Base-by-base conservation (phyloP, 37 sponge, comb jelly and placozoan genomes). In the Beroe forskalii region DNA sequence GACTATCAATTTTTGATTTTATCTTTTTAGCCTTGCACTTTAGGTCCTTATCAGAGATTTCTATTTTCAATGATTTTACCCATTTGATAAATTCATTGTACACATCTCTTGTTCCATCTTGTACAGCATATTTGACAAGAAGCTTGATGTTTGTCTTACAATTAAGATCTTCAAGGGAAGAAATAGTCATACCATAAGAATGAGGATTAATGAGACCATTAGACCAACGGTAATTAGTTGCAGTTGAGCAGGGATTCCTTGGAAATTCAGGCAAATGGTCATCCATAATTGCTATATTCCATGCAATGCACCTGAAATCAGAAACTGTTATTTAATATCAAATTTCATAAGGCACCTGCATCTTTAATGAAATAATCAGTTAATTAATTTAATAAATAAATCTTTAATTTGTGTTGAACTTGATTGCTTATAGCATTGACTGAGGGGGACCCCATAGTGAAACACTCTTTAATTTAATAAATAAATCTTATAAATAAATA, bases 171-270 rank as follows among this genome's bases (percentile, higher is more conserved):
- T 69, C 72, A 12, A 28, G 32, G 19, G 38, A 69, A 35, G 38
- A 12, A 9, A 69, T 69, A 19, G 35, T 69, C 38, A 69, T 35
- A 33, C 72, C 72, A 69, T 19, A 69, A 33, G 72, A 33, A 3
- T 33, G 2, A 28, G 72, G 38, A 69, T 32, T 36, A 17, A 69
- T 69, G 1, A 69, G 32, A 32, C 72, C 72, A 33, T 69, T 19
- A 32, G 72, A 69, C 72, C 72, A 69, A 3, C 72, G 2, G 17
- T 36, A 69, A 35, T 69, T 69, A 36, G 55, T 12, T 48, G 55
- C 55, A 17, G 55, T 48, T 6, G 55, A 48, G 12, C 12, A 6
- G 12, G 12, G 12, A 48, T 48, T 48, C 12, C 55, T 48, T 17
- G 55, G 55, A 12, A 48, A 48, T 48, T 48, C 55, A 48, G 55